These are phyloP conservation scores for Philaenus spumarius DNA, from an alignment of 1,140 invertebrate species.

Conservation along the genomic window DNA sequence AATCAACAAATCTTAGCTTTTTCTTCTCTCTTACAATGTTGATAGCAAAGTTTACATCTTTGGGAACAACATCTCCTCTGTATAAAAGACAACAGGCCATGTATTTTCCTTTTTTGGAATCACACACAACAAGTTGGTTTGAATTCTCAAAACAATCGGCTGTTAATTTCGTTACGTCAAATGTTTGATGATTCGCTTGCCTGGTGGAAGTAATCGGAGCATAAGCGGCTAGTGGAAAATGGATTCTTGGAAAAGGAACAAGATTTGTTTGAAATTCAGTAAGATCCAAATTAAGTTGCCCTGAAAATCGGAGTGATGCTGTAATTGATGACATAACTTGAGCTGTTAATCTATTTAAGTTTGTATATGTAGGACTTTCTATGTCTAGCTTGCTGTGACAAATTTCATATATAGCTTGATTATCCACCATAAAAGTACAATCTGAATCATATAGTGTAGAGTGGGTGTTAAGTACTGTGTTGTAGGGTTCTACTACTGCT, in stretches of 20 bases:
- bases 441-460: constrained; percentile 69
- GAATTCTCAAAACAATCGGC: constrained; percentile 71
- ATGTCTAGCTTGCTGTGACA: constrained; percentile 37
- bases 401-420: constrained; percentile 76
- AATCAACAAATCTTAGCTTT: constrained; percentile 49
- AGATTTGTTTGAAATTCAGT: constrained; percentile 57
- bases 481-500: constrained; percentile 71
- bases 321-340: constrained; percentile 59
- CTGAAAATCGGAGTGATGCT: constrained; percentile 59
- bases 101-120: constrained; percentile 39
- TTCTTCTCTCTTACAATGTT: constrained; percentile 30
- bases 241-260: constrained; percentile 47
- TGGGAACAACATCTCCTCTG: constrained; percentile 49
- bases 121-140: constrained; percentile 52
- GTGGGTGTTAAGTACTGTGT: constrained; percentile 70
- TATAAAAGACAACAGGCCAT: constrained; percentile 55
- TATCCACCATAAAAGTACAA: constrained; percentile 78
- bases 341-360: constrained; percentile 49
- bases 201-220: constrained; percentile 44
- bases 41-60: constrained; percentile 52
- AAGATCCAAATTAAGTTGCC: constrained; percentile 59
- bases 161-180: constrained; percentile 58
- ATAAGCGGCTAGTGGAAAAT: constrained; percentile 49
- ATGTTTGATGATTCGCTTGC: constrained; percentile 41
- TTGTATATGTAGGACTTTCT: constrained; percentile 49